Base-by-base conservation (phyloP, 2,113 vertebrate genomes). In the Orthonyx spaldingii region DNA sequence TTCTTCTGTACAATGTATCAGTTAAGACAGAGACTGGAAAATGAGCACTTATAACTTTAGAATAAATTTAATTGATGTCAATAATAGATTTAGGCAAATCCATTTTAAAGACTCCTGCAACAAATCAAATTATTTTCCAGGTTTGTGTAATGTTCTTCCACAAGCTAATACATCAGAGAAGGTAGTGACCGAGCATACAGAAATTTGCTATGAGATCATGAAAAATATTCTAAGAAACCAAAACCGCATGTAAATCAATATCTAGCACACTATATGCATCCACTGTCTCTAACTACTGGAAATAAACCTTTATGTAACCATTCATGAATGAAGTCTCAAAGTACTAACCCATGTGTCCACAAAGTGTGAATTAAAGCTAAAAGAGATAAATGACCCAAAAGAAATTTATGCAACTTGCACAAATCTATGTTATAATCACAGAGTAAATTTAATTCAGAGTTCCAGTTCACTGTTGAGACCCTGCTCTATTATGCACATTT, bases 311-410 rank as follows among this genome's bases (percentile, higher is more conserved):
- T 80, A 79, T 20, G n/a, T 57, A 90, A 90, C 60, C 32, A 53
- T 56, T 79, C 57, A 72, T 46, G 90, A 94, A 83, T 63, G 39
- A 93, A 74, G 50, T 44, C 63, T 93, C 63, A 41, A 85, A 79
- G 59, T 61, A 90, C 44, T 72, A 91, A 84, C 41, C 42, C 56
- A 21, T 37, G 69, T 42, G 60, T n/a, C 46, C 52, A 69, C 3
- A 8, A 71, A 93, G 56, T 65, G 56, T 81, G 87, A 90, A 90
- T 77, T 88, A 61, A 84, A 92, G 55, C 60, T 88, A 84, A 87
- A 71, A 42, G 26, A 35, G 59, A 80, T 24, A 90, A 94, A 90
- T 1, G 50, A 93, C 60, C 17, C 87, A 88, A 53, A 90, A 88
- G 20, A 83, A 86, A 86, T 77, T 35, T 33, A 64, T 53, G 42